Evolutionary conservation across 2,113 vertebrate species (phyloP), one percentile per base, ranked within the genome.

Genomic region (Ariopsis seemanni): DNA sequence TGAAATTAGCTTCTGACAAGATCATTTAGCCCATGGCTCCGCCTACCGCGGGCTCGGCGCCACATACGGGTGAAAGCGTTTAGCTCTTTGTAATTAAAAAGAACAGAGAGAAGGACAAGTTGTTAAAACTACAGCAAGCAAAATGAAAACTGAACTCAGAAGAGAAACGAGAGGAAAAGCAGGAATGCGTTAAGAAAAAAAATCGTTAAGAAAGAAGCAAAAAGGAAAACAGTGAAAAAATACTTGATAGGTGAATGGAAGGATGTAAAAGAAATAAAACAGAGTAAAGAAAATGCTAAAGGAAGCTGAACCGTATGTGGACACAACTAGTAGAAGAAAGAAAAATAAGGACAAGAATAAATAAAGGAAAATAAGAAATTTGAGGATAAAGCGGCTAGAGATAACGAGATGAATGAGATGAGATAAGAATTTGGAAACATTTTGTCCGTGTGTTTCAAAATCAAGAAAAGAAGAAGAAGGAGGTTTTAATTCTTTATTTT

Each of bases 1-100:
- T 93, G 90, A 93, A 92, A 94, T 95, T 92, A 93, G 91, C 90
- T 86, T 53, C 92, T 92, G 92, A 94, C 93, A 92, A 93, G 93
- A 93, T 93, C 93, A 94, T 93, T 93, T 91, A 94, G 89, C 84
- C 79, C 90, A 88, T 89, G 90, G 82, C 88, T 85, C 85, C 86
- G 88, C 91, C 83, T 90, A 88, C 84, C 80, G 4, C 12, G 2
- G 87, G 89, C 75, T 17, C 7, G 78, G 79, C 86, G 52, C 65
- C 81, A 88, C 93, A 94, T 93, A 67, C 0, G n/a, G 27, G n/a
- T n/a, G 22, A 63, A 62, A 22, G 2, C 8, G 58, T 62, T 62
- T 20, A 1, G 2, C n/a, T 65, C 25, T 25, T 27, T 6, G 5
- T 12, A 71, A 30, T 30, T 17, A 71, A 34, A 34, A 30, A 34